phyloP scores from a whole-genome alignment of 2,113 vertebrate genomes.

The Talpa occidentalis region DNA sequence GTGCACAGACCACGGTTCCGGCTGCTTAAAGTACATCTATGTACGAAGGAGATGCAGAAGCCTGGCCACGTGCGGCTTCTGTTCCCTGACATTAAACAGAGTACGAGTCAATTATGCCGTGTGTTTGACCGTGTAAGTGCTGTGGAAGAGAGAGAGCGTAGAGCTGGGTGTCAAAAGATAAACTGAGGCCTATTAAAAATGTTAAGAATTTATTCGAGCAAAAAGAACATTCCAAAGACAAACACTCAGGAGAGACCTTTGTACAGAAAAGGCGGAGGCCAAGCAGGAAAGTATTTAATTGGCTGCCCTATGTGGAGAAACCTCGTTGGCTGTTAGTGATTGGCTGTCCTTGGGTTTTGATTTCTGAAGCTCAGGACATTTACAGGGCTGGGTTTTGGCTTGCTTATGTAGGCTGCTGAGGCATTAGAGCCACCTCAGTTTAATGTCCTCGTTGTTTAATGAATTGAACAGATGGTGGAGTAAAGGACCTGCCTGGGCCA shows the following conservation, averaged over 20 bases:
- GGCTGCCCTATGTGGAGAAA: background rate
- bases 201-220: background rate
- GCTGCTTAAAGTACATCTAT: background rate
- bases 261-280: background rate
- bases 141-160: background rate
- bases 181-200: background rate
- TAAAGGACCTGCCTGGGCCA: background rate
- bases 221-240: background rate
- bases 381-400: background rate
- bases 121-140: background rate
- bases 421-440: background rate
- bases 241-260: background rate
- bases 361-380: background rate
- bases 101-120: background rate
- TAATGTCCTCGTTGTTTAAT: background rate
- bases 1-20: background rate
- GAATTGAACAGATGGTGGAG: background rate
- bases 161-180: background rate
- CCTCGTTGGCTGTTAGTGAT: background rate
- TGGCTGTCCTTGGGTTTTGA: background rate
- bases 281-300: background rate
- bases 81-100: background rate
- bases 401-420: background rate
- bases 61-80: background rate
- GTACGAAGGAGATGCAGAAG: background rate